Evolutionary conservation across 2,797 vertebrate genomes (phyloP).

Genomic region (Pangasius macronema): DNA sequence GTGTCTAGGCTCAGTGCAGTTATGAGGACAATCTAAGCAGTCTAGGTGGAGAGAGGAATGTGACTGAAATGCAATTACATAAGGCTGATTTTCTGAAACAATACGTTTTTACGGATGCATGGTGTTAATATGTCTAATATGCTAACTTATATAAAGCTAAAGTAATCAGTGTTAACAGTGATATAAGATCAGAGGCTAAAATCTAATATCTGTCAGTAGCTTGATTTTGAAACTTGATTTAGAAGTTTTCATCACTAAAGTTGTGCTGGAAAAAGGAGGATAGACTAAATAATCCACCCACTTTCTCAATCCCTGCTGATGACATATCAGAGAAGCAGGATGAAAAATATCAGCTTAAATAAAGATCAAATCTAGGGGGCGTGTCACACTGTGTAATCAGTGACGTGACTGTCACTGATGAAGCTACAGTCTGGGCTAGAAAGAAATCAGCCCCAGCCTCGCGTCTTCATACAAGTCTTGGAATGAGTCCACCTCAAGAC

Average conservation of each 20-base stretch:
- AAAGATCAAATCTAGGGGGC: not conserved
- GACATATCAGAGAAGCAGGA: not conserved
- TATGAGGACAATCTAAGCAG: conserved; percentile 33
- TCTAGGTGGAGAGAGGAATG: conserved; percentile 30
- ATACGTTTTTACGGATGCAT: conserved; percentile 1
- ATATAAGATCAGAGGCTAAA: not conserved
- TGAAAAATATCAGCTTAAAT: not conserved
- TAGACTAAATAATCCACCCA: not conserved
- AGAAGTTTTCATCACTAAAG: not conserved
- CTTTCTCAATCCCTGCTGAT: not conserved
- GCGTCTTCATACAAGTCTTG: not conserved
- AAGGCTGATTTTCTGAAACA: conserved; percentile 25
- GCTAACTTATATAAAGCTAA: not conserved
- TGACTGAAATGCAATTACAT: conserved; percentile 17
- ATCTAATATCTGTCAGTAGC: not conserved
- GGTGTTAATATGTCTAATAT: not conserved
- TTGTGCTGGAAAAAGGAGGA: no score
- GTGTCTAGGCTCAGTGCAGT: conserved; percentile 39
- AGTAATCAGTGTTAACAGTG: not conserved
- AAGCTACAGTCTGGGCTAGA: not conserved
- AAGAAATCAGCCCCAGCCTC: not conserved
- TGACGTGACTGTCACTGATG: not conserved
- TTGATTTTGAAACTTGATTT: not conserved
- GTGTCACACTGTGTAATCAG: not conserved
- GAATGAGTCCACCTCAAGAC: not conserved